phyloP scores from a whole-genome alignment of 2,888 invertebrate species.

The Caenorhabditis becei region DNA sequence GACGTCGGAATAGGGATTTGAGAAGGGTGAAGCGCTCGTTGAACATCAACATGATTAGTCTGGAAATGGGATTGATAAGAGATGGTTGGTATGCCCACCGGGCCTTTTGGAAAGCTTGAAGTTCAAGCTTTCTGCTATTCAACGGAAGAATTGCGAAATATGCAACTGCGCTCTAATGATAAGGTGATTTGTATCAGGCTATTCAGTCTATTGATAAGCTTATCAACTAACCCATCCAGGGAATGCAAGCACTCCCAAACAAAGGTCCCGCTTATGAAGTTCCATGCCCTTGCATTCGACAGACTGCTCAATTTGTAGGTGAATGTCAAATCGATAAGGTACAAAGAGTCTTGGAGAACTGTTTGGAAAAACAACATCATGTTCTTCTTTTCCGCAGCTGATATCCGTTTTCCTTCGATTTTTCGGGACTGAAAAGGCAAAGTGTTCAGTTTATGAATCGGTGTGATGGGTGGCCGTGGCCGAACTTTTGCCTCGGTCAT shows the following conservation, averaged over 20 bases:
- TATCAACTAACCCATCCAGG: slow-evolving; percentile 23
- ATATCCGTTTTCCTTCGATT: slow-evolving; percentile 7
- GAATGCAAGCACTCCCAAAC: slow-evolving; percentile 48
- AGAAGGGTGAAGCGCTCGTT: slow-evolving; percentile 23
- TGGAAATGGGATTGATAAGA: slow-evolving; percentile 1
- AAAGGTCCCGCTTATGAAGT: slow-evolving; percentile 30
- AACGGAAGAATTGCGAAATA: too few species aligned
- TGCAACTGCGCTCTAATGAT: too few species aligned
- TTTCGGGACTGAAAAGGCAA: slow-evolving; percentile 8
- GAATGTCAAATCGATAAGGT: slow-evolving; percentile 37
- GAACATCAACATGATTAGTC: slow-evolving; percentile 46
- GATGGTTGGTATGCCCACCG: too few species aligned
- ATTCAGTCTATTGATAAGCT: background rate
- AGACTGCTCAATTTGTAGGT: slow-evolving; percentile 30
- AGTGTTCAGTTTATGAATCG: too few species aligned
- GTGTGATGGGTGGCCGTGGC: too few species aligned
- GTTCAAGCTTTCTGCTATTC: too few species aligned
- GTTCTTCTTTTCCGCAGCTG: slow-evolving; percentile 21
- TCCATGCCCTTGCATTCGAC: slow-evolving; percentile 15
- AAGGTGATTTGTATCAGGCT: too few species aligned
- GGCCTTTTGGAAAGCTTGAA: too few species aligned
- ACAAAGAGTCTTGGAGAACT: slow-evolving; percentile 44
- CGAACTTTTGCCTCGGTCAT: too few species aligned
- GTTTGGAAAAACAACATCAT: slow-evolving; percentile 39
- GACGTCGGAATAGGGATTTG: background rate